These are phyloP conservation scores for Lepidostoma basale DNA, from an alignment of 1,140 invertebrate genomes.

Conservation along the genomic window DNA sequence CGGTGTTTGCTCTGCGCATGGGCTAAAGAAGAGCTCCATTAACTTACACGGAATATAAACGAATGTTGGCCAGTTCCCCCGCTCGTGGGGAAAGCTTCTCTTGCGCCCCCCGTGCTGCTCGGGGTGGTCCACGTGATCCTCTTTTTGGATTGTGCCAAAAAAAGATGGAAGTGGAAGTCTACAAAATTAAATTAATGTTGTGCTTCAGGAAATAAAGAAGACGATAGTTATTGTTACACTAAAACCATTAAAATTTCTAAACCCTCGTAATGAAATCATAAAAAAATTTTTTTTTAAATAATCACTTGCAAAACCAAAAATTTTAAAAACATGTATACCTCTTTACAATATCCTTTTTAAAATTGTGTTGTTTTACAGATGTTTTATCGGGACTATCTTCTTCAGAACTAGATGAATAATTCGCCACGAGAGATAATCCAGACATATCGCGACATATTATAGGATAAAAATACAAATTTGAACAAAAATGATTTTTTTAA, in stretches of 20 bases:
- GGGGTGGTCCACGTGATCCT: constrained; percentile 63
- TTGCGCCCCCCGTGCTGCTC: constrained; percentile 67
- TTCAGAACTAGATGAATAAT: constrained; percentile 33
- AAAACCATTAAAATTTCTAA: too few relatives aligned
- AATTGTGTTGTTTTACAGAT: constrained; percentile 12
- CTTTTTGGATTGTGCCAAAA: constrained; percentile 21
- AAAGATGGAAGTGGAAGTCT: constrained; percentile 14
- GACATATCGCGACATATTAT: constrained; percentile 35
- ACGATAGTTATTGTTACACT: too few relatives aligned
- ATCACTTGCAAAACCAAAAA: too few relatives aligned
- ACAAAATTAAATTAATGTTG: neutral
- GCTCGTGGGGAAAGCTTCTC: constrained; percentile 75
- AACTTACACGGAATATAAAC: constrained; percentile 74
- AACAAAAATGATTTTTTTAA: too few relatives aligned
- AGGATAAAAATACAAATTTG: too few relatives aligned
- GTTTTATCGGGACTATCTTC: neutral
- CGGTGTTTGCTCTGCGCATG: too few relatives aligned
- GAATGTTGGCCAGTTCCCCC: constrained; percentile 82
- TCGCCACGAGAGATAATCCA: constrained; percentile 23
- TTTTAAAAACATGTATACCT: too few relatives aligned
- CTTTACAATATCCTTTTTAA: too few relatives aligned
- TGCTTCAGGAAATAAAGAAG: too few relatives aligned
- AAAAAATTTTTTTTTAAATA: too few relatives aligned
- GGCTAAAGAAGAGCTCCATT: too few relatives aligned
- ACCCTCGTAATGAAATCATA: too few relatives aligned